phyloP scores from a whole-genome alignment of 2,888 invertebrate species.

The Mesorhabditis sp. region DNA sequence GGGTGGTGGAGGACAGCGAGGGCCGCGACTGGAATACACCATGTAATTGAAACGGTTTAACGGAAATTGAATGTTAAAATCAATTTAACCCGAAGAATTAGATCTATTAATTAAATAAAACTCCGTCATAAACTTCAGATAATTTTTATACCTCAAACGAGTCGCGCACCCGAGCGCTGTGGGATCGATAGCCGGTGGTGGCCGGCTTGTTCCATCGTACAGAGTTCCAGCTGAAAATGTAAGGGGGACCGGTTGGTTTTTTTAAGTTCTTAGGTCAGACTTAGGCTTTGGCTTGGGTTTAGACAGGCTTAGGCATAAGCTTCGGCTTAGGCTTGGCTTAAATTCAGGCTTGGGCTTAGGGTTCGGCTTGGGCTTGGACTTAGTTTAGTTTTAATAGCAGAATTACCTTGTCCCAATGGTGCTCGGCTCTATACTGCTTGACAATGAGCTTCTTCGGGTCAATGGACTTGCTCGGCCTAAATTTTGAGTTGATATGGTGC shows the following conservation, averaged over 20 bases:
- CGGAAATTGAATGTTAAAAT: too few species aligned
- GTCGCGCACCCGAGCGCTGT: conserved; percentile 8
- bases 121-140: not conserved
- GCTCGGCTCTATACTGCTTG: too few species aligned
- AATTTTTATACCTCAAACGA: not conserved
- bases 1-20: not conserved
- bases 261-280: not conserved
- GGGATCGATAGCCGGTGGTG: conserved; percentile 25
- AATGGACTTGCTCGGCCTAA: too few species aligned
- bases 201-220: conserved; percentile 47
- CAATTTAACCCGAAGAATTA: too few species aligned
- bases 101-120: too few species aligned
- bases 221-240: conserved; percentile 42
- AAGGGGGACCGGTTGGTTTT: too few species aligned
- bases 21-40: not conserved
- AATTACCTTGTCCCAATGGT: too few species aligned
- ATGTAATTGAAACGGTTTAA: too few species aligned
- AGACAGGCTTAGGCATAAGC: not conserved
- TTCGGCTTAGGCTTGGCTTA: not conserved
- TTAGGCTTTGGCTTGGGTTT: not conserved
- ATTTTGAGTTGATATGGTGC: too few species aligned
- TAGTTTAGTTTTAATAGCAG: too few species aligned
- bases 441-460: too few species aligned
- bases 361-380: too few species aligned
- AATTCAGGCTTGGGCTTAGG: not conserved